Evolutionary conservation across 2,113 vertebrate species (phyloP), one percentile per base, ranked within the genome.

Genomic region (Ailuropoda melanoleuca): DNA sequence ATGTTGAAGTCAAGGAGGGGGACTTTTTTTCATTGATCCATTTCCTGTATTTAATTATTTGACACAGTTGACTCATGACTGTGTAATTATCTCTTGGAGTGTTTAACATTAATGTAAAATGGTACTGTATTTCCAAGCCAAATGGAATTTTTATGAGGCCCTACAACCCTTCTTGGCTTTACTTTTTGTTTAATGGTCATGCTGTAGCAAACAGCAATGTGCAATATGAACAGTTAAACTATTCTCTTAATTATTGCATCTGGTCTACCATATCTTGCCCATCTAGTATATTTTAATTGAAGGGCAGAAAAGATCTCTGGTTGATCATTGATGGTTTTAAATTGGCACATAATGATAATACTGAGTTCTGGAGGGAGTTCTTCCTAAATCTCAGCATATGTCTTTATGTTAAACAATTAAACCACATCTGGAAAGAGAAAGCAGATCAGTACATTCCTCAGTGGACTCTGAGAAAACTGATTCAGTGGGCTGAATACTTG

Each of bases 341-440:
- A 98, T 90, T 97, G 94, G 97, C 91, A 97, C 95, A 98, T 98
- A 98, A 98, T 97, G 97, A 97, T 98, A 97, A 98, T 98, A 97
- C 66, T 93, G 96, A 96, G 95, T 98, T 98, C 98, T 98, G 93
- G 97, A 98, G 98, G 97, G 97, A 98, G 77, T 98, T 97, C 97
- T 98, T 98, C 97, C 92, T 98, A 98, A 98, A 98, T 97, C 98
- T 98, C 98, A 98, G 96, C 97, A 97, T 98, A 98, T 98, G 98
- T 97, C 98, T 98, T 98, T 97, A 98, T 98, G 98, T 98, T 98
- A 98, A 98, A 98, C 97, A 98, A 98, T 98, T 98, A 98, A 98
- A 98, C 88, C 97, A 98, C 97, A 98, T 98, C 98, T 98, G 98
- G 98, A 98, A 98, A 98, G 75, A 97, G 96, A 97, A 98, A 98